Evolutionary conservation across 2,888 invertebrate genomes (phyloP).

Genomic region (Caenorhabditis afra): DNA sequence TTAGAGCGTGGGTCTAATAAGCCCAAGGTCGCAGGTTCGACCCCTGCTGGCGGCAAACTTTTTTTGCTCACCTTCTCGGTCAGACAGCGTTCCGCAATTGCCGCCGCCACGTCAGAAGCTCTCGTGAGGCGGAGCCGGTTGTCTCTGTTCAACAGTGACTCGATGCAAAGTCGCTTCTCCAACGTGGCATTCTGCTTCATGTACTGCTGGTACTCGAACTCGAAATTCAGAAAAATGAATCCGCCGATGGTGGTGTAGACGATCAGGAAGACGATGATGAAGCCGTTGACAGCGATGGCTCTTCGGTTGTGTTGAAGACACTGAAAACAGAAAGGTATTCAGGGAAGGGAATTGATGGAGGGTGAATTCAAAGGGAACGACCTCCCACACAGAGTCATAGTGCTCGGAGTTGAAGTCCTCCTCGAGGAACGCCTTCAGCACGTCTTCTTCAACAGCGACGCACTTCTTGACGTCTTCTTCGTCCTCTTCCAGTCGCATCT

Average conservation of each 20-base stretch:
- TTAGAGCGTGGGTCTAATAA: slow-evolving; percentile 80
- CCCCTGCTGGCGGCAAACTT: slow-evolving; percentile 78
- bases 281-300: slow-evolving; percentile 65
- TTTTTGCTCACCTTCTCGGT: slow-evolving; percentile 61
- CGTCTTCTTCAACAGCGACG: slow-evolving; percentile 25
- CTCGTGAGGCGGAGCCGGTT: slow-evolving; percentile 48
- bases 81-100: slow-evolving; percentile 62
- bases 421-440: slow-evolving; percentile 49
- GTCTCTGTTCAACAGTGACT: slow-evolving; percentile 58
- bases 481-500: slow-evolving; percentile 31
- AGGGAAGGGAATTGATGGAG: not conserved
- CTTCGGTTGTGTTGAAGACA: slow-evolving; percentile 64
- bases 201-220: slow-evolving; percentile 66
- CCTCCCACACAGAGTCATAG: slow-evolving; percentile 60
- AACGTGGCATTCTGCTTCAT: slow-evolving; percentile 62
- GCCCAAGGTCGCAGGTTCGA: slow-evolving; percentile 80
- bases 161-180: slow-evolving; percentile 64
- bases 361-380: not conserved
- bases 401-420: slow-evolving; percentile 53
- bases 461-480: slow-evolving; percentile 45
- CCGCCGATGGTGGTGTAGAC: slow-evolving; percentile 76
- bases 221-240: slow-evolving; percentile 76
- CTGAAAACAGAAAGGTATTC: slow-evolving; percentile 54
- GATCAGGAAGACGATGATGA: slow-evolving; percentile 71
- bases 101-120: slow-evolving; percentile 63